Percentiles rank a stretch among this genome's conserved stretches.
phyloP scores from a whole-genome alignment of 2,797 vertebrate species.

The Poeciliopsis gracilis region DNA sequence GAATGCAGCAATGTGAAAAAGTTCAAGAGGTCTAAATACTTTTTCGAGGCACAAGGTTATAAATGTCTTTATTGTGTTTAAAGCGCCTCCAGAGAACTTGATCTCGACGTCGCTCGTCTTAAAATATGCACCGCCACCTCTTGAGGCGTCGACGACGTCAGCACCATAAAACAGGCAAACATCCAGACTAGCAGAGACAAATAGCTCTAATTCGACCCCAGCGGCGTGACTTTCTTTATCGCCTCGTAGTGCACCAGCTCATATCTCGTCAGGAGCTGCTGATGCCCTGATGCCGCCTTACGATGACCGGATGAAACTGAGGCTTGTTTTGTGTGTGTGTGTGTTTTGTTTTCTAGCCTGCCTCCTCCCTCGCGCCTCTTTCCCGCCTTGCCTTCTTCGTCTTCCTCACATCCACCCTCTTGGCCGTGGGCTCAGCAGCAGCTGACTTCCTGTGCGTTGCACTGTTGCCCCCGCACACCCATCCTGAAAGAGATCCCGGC shows the following conservation, averaged over 20 bases:
- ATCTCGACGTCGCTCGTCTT: neutral
- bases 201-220: neutral
- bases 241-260: neutral
- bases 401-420: neutral
- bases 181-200: neutral
- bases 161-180: neutral
- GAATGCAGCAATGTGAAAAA: neutral
- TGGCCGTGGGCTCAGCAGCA: neutral
- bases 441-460: neutral
- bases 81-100: neutral
- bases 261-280: neutral
- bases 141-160: neutral
- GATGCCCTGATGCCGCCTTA: neutral
- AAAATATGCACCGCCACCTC: neutral
- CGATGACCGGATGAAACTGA: neutral
- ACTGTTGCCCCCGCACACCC: neutral
- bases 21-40: neutral
- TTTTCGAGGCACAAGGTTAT: neutral
- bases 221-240: neutral
- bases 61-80: neutral
- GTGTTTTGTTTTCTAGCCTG: neutral
- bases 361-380: neutral
- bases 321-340: neutral
- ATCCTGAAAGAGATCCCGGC: neutral
- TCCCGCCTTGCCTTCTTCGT: neutral